Evolutionary conservation across 2,113 vertebrate species (phyloP), one percentile per base, ranked within the genome.

Genomic region (Ophthalmolycus amberensis): DNA sequence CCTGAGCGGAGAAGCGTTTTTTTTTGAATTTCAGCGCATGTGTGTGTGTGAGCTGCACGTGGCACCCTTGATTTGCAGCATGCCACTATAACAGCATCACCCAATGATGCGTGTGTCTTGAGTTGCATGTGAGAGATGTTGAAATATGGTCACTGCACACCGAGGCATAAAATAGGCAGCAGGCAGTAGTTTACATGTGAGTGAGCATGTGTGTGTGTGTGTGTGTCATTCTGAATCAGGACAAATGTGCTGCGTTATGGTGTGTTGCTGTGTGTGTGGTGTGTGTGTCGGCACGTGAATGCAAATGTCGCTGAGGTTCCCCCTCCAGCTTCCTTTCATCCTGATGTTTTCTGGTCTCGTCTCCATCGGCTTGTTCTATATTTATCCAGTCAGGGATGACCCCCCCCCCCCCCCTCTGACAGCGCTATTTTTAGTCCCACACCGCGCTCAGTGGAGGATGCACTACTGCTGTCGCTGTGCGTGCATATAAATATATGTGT

Each of bases 351-450:
- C 64, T 25, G 5, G n/a, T 77, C 89, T 89, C 32, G 22, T 77
- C 87, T 90, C 79, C 85, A 87, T 90, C 91, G 89, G 88, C 71
- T 50, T 91, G 46, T 66, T 88, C 91, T 92, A 92, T 91, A 80
- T 92, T 91, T 91, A 93, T 84, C 88, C 77, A 83, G 62, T 34
- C 78, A 71, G 89, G 79, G 85, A 83, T 80, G 84, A 86, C 79
- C 42, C 1, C 40, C 86, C 77, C 58, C 59, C 80, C 80, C 87
- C 80, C 82, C 87, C 32, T 58, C 71, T 64, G 40, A 75, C 80
- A 32, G 70, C 1, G 0, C 87, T 94, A 93, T 94, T 88, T 92
- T 85, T 92, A 94, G 90, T 12, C 27, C 64, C 72, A 65, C 5
- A 38, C 66, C 18, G 42, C 10, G 20, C 56, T 84, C 20, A 44